Percentiles rank a stretch among this genome's conserved stretches.
phyloP scores from a whole-genome alignment of 2,888 invertebrate species.

The Eilema caniola region DNA sequence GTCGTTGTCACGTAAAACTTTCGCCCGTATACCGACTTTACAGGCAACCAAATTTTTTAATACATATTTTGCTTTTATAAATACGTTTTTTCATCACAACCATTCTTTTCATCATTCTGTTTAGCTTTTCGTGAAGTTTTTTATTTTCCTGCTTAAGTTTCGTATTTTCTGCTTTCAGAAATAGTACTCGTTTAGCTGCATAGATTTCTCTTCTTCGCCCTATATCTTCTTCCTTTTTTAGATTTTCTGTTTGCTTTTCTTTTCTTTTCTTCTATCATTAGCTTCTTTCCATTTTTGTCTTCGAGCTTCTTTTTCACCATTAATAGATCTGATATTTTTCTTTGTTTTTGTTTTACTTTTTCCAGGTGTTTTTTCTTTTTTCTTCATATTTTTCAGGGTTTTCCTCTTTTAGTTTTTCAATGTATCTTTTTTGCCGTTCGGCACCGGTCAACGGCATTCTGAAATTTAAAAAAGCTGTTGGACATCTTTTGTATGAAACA shows the following conservation, averaged over 20 bases:
- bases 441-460: too few species aligned
- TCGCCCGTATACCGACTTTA: too few species aligned
- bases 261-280: slow-evolving; percentile 22
- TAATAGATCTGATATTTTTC: slow-evolving; percentile 21
- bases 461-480: too few species aligned
- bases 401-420: slow-evolving; percentile 26
- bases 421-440: too few species aligned
- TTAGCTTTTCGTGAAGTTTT: slow-evolving; percentile 25
- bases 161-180: slow-evolving; percentile 20
- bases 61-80: background rate
- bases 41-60: background rate
- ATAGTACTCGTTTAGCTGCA: slow-evolving; percentile 27
- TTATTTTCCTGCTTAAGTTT: slow-evolving; percentile 28
- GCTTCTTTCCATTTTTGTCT: slow-evolving; percentile 26
- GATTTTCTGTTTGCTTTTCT: slow-evolving; percentile 17
- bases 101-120: slow-evolving; percentile 28
- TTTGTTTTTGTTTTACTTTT: slow-evolving; percentile 27
- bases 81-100: slow-evolving; percentile 1
- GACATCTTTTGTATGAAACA: background rate
- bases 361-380: slow-evolving; percentile 34
- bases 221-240: slow-evolving; percentile 20
- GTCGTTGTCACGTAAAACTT: too few species aligned
- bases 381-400: slow-evolving; percentile 35
- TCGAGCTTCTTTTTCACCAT: slow-evolving; percentile 29
- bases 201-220: slow-evolving; percentile 24